phyloP scores from a whole-genome alignment of 2,888 invertebrate species.

The Cotesia congregata region DNA sequence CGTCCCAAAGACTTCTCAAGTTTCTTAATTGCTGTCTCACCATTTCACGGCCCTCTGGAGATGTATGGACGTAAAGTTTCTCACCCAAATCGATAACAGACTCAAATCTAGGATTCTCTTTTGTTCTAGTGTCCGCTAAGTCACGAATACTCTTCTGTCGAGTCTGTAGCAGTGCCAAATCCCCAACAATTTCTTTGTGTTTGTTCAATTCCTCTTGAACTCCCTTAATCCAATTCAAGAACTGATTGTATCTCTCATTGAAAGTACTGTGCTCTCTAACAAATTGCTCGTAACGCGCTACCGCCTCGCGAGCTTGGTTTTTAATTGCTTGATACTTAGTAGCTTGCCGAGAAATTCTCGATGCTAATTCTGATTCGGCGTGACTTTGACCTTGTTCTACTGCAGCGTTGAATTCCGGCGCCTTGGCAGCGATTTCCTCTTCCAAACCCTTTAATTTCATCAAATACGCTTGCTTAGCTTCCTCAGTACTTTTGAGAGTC shows the following conservation, averaged over 20 bases:
- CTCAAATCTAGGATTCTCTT: constrained; percentile 86
- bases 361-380: constrained; percentile 81
- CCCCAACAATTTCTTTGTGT: constrained; percentile 87
- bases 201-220: constrained; percentile 82
- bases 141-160: constrained; percentile 85
- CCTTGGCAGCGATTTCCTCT: constrained; percentile 79
- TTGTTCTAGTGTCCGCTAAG: constrained; percentile 84
- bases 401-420: constrained; percentile 78
- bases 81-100: constrained; percentile 90
- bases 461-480: constrained; percentile 84
- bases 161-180: constrained; percentile 85
- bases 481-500: constrained; percentile 87
- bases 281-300: constrained; percentile 85
- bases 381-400: constrained; percentile 80
- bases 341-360: constrained; percentile 82
- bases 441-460: constrained; percentile 82
- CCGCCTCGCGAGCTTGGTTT: constrained; percentile 86
- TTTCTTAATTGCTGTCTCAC: constrained; percentile 89
- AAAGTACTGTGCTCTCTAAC: constrained; percentile 89
- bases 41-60: constrained; percentile 93
- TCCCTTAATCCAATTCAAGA: constrained; percentile 82
- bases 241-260: constrained; percentile 79
- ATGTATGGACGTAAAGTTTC: constrained; percentile 92
- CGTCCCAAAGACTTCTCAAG: constrained; percentile 89
- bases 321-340: constrained; percentile 87